Evolutionary conservation across 2,797 vertebrate species (phyloP).

Genomic region (Paedocypris micromegethes): DNA sequence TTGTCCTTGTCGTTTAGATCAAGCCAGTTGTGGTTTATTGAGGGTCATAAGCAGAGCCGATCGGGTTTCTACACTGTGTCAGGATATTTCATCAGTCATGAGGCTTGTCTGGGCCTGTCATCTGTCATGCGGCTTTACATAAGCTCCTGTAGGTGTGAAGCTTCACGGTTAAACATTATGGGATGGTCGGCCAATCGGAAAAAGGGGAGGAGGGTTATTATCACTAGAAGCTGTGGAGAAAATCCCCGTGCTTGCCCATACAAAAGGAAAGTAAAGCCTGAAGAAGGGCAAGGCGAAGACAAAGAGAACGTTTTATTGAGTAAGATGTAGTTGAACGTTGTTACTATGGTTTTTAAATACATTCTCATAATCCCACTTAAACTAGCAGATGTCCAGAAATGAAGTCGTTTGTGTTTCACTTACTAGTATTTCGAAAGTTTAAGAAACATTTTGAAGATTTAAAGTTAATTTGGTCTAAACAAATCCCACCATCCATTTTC

Average conservation of each 20-base stretch:
- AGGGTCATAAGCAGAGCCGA: slow-evolving; percentile 3
- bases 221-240: background rate
- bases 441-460: too few species aligned
- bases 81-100: slow-evolving; percentile 42
- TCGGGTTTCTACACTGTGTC: slow-evolving; percentile 27
- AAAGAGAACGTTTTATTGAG: too few species aligned
- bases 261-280: slow-evolving; percentile 30
- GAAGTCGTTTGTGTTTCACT: too few species aligned
- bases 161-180: slow-evolving; percentile 15
- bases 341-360: too few species aligned
- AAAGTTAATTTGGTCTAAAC: too few species aligned
- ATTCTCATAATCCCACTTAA: too few species aligned
- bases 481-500: too few species aligned
- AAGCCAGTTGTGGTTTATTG: background rate
- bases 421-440: too few species aligned
- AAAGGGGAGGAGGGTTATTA: background rate
- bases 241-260: slow-evolving; percentile 27
- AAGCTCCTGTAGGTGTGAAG: slow-evolving; percentile 6
- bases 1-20: too few species aligned
- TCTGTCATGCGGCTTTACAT: slow-evolving; percentile 15
- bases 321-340: too few species aligned
- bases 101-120: slow-evolving; percentile 16
- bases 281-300: background rate
- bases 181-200: slow-evolving; percentile 23
- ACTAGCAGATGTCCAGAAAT: too few species aligned